Evolutionary conservation across 2,797 vertebrate species (phyloP), one percentile per base, ranked within the genome.

Genomic region (Otolemur crassicaudatus): DNA sequence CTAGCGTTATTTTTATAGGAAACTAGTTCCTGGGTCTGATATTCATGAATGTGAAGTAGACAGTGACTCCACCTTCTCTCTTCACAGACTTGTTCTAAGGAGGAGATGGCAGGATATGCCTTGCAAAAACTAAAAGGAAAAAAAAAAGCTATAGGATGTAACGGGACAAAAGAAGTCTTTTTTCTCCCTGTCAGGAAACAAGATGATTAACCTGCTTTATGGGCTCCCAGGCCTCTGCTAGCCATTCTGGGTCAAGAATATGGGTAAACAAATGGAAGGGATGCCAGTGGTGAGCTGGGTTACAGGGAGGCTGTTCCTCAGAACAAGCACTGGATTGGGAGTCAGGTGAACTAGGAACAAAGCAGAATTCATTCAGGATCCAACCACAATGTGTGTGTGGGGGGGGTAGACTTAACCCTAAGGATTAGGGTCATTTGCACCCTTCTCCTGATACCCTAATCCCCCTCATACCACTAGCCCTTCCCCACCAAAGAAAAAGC

Each of bases 151-250:
- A 0, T 60, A 90, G 89, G 91, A 87, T 34, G 3, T 22, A 69
- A 96, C 92, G 69, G 75, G 60, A 97, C 92, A 97, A 96, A 96
- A 86, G 88, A 85, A 95, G 90, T 10, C 75, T 88, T 93, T 92
- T 93, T 84, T 60, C 81, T 87, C 67, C 49, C 67, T 63, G n/a
- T 87, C 90, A 92, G 91, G 73, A 89, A 58, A 94, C 40, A 65
- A 91, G 77, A 92, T 92, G 95, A 97, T 95, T 95, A 95, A 95
- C 94, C 94, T 95, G 93, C 93, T 96, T 95, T 91, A 86, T 67
- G 29, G 95, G 73, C 80, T 80, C 56, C 73, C 40, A 5, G 46
- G 77, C 73, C 83, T 92, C 79, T 67, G 95, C 94, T 96, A 95
- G 91, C 49, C 63, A 61, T 95, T 96, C 83, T 17, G 34, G 95